phyloP scores from a whole-genome alignment of 2,888 invertebrate genomes.

The Hymenopus coronatus region DNA sequence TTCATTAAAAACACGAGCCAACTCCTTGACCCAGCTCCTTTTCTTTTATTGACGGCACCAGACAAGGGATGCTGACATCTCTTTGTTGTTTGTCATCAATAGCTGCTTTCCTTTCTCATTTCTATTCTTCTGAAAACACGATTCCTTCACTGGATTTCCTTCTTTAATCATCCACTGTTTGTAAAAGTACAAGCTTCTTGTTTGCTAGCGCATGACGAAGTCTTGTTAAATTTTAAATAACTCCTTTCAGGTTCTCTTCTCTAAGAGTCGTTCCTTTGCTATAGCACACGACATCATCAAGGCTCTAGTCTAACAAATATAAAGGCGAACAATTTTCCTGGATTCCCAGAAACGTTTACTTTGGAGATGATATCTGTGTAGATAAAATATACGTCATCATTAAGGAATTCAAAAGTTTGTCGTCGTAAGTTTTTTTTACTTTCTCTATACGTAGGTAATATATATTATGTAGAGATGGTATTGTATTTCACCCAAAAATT shows the following conservation, averaged over 20 bases:
- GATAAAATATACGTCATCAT: too few relatives aligned
- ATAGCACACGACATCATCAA: too few relatives aligned
- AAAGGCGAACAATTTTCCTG: too few relatives aligned
- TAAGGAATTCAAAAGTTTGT: too few relatives aligned
- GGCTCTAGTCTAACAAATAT: too few relatives aligned
- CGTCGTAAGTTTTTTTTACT: too few relatives aligned
- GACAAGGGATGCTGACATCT: neutral
- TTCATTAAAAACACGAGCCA: neutral
- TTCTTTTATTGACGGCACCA: neutral
- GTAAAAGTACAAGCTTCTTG: neutral
- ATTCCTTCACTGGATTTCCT: neutral
- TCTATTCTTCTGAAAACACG: neutral
- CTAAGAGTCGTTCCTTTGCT: too few relatives aligned
- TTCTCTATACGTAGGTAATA: too few relatives aligned
- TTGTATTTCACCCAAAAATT: too few relatives aligned
- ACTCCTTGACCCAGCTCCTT: neutral
- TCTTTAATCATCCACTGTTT: neutral
- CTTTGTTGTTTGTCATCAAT: neutral
- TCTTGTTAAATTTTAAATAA: neutral
- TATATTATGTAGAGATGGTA: too few relatives aligned
- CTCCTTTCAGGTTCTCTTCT: neutral
- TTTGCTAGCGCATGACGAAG: neutral
- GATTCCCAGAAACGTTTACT: too few relatives aligned
- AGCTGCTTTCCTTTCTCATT: neutral
- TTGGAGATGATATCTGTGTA: too few relatives aligned